Conservation (phyloP, 2,888 invertebrate species). For the Arctia plantaginis region DNA sequence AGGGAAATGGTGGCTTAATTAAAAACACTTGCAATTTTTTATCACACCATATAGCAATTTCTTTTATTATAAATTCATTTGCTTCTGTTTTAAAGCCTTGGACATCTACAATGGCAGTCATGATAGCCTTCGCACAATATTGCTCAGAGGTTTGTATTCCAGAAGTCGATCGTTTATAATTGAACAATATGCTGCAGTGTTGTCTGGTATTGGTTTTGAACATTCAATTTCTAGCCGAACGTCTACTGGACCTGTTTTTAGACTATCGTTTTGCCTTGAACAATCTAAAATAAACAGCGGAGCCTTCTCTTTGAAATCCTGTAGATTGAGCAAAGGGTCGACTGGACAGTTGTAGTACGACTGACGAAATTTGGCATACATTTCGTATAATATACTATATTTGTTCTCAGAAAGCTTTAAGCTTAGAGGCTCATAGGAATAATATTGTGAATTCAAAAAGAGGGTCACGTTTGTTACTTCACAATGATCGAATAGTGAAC, state of each 20-base stretch:
- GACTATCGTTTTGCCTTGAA: constrained; percentile 46
- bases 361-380: too few relatives aligned
- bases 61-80: constrained; percentile 38
- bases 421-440: constrained; percentile 49
- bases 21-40: constrained; percentile 25
- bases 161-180: constrained; percentile 46
- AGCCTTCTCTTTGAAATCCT: constrained; percentile 37
- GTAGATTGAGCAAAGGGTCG: constrained; percentile 40
- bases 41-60: constrained; percentile 36
- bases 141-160: constrained; percentile 44
- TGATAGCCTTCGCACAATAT: constrained; percentile 38
- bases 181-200: constrained; percentile 47
- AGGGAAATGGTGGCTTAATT: constrained; percentile 38
- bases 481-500: constrained; percentile 50
- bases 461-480: constrained; percentile 61
- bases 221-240: constrained; percentile 50
- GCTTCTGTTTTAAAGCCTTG: constrained; percentile 32
- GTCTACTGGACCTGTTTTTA: constrained; percentile 48
- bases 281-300: constrained; percentile 50
- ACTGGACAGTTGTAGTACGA: constrained; percentile 42
- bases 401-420: constrained; percentile 40
- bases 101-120: constrained; percentile 25
- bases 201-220: constrained; percentile 35
- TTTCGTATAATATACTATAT: constrained; percentile 31
- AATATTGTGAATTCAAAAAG: constrained; percentile 48